Evolutionary conservation across 2,797 vertebrate genomes (phyloP).

Genomic region (Enteromius viviparus): DNA sequence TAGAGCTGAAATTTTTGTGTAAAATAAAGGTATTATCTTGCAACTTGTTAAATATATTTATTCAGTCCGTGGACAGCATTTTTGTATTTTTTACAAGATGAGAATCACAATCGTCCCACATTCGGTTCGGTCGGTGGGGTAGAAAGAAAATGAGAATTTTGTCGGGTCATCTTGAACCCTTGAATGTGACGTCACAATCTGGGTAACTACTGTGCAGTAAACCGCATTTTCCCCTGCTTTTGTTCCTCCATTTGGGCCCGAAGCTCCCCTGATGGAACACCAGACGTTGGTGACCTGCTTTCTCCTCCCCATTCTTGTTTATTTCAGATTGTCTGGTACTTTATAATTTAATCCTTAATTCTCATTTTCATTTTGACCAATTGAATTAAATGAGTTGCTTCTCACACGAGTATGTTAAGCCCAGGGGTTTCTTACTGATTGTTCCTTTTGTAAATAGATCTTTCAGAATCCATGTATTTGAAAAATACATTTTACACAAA

Average conservation of each 20-base stretch:
- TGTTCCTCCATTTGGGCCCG: slow-evolving; percentile 54
- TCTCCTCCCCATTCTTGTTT: slow-evolving; percentile 21
- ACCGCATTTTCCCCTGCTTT: slow-evolving; percentile 42
- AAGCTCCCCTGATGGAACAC: slow-evolving; percentile 50
- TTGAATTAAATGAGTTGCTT: slow-evolving; percentile 70
- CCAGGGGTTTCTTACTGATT: slow-evolving; percentile 78
- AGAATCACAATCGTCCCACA: slow-evolving; percentile 69
- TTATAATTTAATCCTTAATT: slow-evolving; percentile 59
- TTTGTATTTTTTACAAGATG: slow-evolving; percentile 92
- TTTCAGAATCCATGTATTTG: slow-evolving; percentile 86
- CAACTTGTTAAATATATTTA: slow-evolving; percentile 97
- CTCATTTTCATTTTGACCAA: slow-evolving; percentile 58
- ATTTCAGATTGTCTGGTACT: slow-evolving; percentile 65
- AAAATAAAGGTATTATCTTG: slow-evolving; percentile 93
- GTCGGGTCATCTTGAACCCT: slow-evolving; percentile 50
- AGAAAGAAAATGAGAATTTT: slow-evolving; percentile 54
- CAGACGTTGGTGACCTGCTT: slow-evolving; percentile 57
- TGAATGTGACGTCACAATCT: slow-evolving; percentile 64
- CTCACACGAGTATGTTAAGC: slow-evolving; percentile 72
- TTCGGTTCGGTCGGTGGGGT: slow-evolving; percentile 56
- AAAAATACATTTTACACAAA: slow-evolving; percentile 90
- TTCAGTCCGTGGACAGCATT: slow-evolving; percentile 88
- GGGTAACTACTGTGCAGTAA: slow-evolving; percentile 66
- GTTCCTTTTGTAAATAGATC: slow-evolving; percentile 89
- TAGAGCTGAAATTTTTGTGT: slow-evolving; percentile 90